These are phyloP conservation scores for Cichladusa arquata DNA, from an alignment of 2,113 vertebrate genomes.

Conservation along the genomic window DNA sequence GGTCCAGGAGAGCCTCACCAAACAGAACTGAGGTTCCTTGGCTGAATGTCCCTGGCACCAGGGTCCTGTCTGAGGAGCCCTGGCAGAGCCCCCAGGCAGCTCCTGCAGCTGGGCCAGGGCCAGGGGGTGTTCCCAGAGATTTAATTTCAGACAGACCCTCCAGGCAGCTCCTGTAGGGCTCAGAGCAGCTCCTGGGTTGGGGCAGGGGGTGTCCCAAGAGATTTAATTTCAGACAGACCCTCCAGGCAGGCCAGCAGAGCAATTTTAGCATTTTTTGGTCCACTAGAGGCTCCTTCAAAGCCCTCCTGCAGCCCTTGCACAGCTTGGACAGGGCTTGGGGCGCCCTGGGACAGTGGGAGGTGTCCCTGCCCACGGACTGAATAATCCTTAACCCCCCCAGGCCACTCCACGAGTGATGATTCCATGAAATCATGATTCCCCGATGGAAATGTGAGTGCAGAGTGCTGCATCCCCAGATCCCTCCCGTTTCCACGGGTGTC, in stretches of 20 bases:
- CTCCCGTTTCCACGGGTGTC: accelerated
- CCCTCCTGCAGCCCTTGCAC: too few relatives aligned
- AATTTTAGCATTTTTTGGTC: not conserved
- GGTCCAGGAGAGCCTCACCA: not conserved
- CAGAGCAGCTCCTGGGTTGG: too few relatives aligned
- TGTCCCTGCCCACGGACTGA: not conserved
- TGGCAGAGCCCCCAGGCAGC: accelerated
- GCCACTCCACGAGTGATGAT: accelerated
- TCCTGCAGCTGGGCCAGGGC: not conserved
- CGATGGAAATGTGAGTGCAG: accelerated
- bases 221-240: too few relatives aligned
- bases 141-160: not conserved
- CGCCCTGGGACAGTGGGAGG: accelerated
- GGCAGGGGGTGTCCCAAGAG: too few relatives aligned
- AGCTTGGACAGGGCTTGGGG: accelerated
- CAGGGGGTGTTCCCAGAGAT: too few relatives aligned
- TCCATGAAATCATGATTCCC: accelerated
- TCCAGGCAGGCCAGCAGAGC: not conserved
- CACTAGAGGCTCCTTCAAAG: not conserved
- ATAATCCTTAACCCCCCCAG: not conserved
- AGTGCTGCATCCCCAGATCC: accelerated
- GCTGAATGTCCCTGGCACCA: not conserved
- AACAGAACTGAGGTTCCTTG: not conserved
- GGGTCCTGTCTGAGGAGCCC: too few relatives aligned
- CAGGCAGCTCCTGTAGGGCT: not conserved